Base-by-base conservation (phyloP, 2,888 invertebrate genomes). In the Agrotis ipsilon region DNA sequence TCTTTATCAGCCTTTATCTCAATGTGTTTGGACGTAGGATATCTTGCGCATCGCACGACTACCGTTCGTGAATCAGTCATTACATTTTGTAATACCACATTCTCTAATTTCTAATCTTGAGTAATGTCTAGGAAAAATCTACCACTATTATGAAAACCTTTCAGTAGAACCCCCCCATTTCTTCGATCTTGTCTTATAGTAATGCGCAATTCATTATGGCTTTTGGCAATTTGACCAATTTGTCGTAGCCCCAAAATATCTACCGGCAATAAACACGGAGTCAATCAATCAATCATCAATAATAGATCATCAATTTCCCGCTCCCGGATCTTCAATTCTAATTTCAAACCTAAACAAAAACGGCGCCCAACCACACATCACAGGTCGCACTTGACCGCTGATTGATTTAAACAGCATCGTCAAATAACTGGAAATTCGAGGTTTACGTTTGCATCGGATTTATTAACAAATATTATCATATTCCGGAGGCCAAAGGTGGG, bases 391-490 rank as follows among this genome's bases (percentile, higher is more conserved):
- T 72, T 80, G 75, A 74, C 74, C 75, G 75, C 82, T 85, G 68
- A 86, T 87, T 85, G 72, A 87, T 89, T 86, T 78, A 86, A 88
- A 88, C 82, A 77, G 81, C 83, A 86, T 81, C 87, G 78, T 84
- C 82, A 86, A 86, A 89, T 83, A 91, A 92, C 91, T 91, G 87
- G 89, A 89, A 87, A 87, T 87, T 87, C 88, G 89, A 90, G 90
- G 86, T 85, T 86, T 75, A 57, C 71, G 68, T 85, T 80, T 86
- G 70, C 81, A 77, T 79, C 80, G 73, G 78, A 75, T 80, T 75
- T 83, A 91, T 92, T 92, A 92, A 81, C 91, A 92, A 92, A 92
- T 82, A 92, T 92, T 92, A 92, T 83, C 92, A 93, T 92, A 92
- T 64, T 74, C 24, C 87, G 86, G 90, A 93, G 93, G 93, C 87